These are phyloP conservation scores for Dicyrtomina minuta DNA, from an alignment of 2,888 invertebrate species.

Conservation along the genomic window DNA sequence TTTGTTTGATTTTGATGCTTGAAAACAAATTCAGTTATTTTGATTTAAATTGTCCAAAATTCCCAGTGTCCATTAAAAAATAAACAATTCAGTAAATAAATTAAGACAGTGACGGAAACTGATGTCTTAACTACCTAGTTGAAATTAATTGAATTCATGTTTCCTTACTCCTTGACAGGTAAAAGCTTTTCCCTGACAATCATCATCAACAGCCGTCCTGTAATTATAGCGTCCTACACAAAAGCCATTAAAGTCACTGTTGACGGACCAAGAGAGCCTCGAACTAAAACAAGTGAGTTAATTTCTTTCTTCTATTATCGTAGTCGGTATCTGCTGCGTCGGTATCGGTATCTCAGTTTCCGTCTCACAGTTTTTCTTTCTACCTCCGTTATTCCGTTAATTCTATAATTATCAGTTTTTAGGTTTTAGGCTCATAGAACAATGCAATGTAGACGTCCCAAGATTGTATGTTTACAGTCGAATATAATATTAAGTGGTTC, in stretches of 20 bases:
- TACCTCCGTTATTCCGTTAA: not conserved
- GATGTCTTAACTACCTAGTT: too few species aligned
- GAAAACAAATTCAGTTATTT: not conserved
- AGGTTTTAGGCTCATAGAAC: too few species aligned
- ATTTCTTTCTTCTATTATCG: not conserved
- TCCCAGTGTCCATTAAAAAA: not conserved
- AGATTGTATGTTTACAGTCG: too few species aligned
- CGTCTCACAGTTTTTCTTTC: not conserved
- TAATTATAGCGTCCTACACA: constrained; percentile 63
- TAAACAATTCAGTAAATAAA: not conserved
- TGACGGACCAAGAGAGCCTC: constrained; percentile 65
- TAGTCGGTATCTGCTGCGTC: not conserved
- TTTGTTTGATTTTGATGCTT: not conserved
- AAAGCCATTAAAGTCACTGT: constrained; percentile 69
- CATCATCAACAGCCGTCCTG: constrained; percentile 62
- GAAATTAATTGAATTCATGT: too few species aligned
- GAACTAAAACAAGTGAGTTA: constrained; percentile 61
- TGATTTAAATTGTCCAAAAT: not conserved
- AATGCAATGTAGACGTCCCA: too few species aligned
- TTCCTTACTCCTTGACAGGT: constrained; percentile 60
- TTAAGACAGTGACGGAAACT: too few species aligned
- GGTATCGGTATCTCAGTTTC: not conserved
- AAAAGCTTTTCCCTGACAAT: constrained; percentile 66
- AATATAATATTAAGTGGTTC: too few species aligned
- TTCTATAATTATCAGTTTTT: too few species aligned